Evolutionary conservation across 2,113 vertebrate species (phyloP), one percentile per base, ranked within the genome.

Genomic region (Brachypodius melanocephalos): DNA sequence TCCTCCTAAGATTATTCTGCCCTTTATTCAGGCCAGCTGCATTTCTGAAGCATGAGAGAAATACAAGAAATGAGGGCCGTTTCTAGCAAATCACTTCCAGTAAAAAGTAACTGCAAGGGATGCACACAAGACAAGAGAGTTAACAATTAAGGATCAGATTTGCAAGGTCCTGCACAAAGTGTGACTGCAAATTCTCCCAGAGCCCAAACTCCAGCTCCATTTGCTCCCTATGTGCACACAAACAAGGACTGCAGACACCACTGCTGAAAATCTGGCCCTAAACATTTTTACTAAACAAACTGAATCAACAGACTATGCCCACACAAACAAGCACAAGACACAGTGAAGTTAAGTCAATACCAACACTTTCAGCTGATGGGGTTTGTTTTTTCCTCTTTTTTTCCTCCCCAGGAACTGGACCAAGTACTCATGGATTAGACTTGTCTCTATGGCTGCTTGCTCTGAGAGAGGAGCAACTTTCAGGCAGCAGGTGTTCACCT

Each of bases 251-350:
- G 76, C 90, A 93, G 95, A 73, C 88, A 49, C 5, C 3, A 76
- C 79, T 80, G 91, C 90, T 45, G 67, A 52, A 94, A 94, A 93
- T 52, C 95, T 88, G 91, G 75, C 95, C 95, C 94, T 74, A 34
- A 76, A 86, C 91, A 68, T 36, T 67, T 93, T 54, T 85, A 93
- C 94, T 80, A 12, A 91, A 88, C 79, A 76, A 96, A 91, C 88
- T 45, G 67, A 94, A 94, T 83, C 40, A 89, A 96, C 93, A 97
- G 79, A 91, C 93, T 81, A 94, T 86, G 90, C 91, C 93, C 94
- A 96, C 95, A 93, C 61, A 71, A 75, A 96, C 95, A 92, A 97
- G 90, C 95, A 97, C 94, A 88, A 91, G 92, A 97, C 91, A 95
- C 89, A 92, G 88, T 52, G 90, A 96, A 92, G 54, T 93, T 54